Evolutionary conservation across 2,888 invertebrate genomes (phyloP), one percentile per base, ranked within the genome.

Genomic region (Lepetodrilus schrolli): DNA sequence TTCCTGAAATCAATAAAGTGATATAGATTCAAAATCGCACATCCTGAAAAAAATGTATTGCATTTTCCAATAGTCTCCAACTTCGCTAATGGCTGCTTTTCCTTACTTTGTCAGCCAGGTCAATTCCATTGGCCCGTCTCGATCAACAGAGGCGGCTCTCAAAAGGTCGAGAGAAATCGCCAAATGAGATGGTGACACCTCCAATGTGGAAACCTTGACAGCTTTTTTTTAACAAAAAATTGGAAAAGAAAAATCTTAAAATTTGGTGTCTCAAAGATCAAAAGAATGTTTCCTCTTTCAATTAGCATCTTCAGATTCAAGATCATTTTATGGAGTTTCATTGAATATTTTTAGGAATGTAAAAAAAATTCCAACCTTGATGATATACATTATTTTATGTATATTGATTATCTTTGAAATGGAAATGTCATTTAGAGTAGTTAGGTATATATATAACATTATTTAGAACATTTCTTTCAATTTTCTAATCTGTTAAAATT

Each of bases 21-120:
- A 58, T 34, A 58, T 58, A 58, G 58, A 58, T 58, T 58, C 58
- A 58, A 58, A 58, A 58, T 58, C 58, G 30, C 58, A 30, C 58
- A 23, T 34, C 23, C 58, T 58, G 26, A 4, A 30, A 30, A 30
- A 58, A 23, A n/a, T 30, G 58, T 30, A n/a, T 58, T 58, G 43
- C 43, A 43, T 43, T 43, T 43, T 43, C 7, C 26, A 7, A 17
- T 23, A 34, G 1, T 34, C 34, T 26, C 17, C 26, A 13, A 58
- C 13, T n/a, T 23, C 26, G 34, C 34, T 58, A 58, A 58, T 58
- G 58, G 58, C 26, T 17, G 17, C 58, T 34, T 58, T 58, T 58
- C 58, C 30, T 30, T 58, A 21, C 13, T 13, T 23, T 58, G 58
- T 58, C 58, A 58, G 17, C 30, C 30, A 17, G 13, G 26, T 58